Base-by-base conservation (phyloP, 2,888 invertebrate species). In the Trissolcus japonicus region DNA sequence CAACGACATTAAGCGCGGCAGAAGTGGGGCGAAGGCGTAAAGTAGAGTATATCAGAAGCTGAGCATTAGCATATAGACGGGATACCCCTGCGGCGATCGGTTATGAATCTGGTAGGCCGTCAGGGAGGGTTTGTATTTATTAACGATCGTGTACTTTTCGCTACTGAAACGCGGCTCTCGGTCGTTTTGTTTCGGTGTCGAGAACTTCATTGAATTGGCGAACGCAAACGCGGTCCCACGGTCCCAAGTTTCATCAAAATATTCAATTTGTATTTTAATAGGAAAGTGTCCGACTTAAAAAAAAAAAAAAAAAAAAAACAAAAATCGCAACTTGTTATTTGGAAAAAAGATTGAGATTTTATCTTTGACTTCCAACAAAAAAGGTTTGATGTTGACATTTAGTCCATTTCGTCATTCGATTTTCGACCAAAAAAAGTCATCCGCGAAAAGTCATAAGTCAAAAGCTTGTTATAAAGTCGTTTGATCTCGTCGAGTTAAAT, bases 41-140 rank as follows among this genome's bases (percentile, higher is more conserved):
- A 82, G 81, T 79, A 76, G 84, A 84, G 84, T 83, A 83, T 81
- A 85, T 86, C 86, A 83, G 87, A 84, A 88, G 87, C 86, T 76
- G 78, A 74, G 77, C 81, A 88, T 88, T 88, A 88, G 87, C 88
- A 88, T 88, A 87, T 87, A 88, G 87, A 88, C 84, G 82, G 86
- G 86, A 86, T 87, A 82, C 82, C 83, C 87, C 83, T 74, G 57
- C 54, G 81, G 83, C 83, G 78, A 78, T 79, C 72, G 82, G 83
- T 82, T 78, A 80, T 80, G 80, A 76, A 79, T 81, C 80, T 80
- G 78, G 83, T 81, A 80, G 84, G 81, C 82, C 83, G 81, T 79
- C 79, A 81, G 66, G 77, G 79, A 80, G 81, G 80, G 77, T 78
- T 80, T 81, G 77, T 85, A 85, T 86, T 87, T 85, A 86, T 86